Percentiles rank a stretch among this genome's conserved stretches.
phyloP scores from a whole-genome alignment of 2,113 vertebrate genomes.

The Vicugna pacos region DNA sequence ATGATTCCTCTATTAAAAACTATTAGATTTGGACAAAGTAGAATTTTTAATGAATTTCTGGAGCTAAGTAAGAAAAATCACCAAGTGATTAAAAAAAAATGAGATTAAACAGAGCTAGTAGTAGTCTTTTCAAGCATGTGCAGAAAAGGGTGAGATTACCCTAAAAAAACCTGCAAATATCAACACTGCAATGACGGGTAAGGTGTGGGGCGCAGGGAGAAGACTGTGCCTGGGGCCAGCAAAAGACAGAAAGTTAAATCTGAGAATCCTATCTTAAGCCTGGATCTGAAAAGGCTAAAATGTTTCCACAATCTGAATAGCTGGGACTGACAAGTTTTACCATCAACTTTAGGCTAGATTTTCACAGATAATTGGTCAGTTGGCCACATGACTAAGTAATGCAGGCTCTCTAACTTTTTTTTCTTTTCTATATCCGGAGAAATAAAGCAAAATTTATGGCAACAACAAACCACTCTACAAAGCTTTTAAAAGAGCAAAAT shows the following conservation, averaged over 20 bases:
- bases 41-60: constrained; percentile 35
- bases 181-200: not conserved
- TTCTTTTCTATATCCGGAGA: not conserved
- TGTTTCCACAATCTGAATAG: not conserved
- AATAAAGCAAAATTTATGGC: constrained; percentile 2
- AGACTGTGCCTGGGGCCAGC: not conserved
- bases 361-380: not conserved
- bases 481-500: not conserved
- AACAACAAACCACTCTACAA: not conserved
- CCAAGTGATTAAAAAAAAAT: not conserved
- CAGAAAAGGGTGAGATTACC: not conserved
- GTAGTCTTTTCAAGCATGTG: not conserved
- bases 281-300: not conserved
- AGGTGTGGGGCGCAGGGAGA: not conserved
- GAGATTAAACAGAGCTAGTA: not conserved
- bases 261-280: not conserved
- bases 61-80: not conserved
- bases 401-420: not conserved
- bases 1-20: constrained; percentile 13
- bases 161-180: not conserved
- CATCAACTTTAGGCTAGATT: not conserved
- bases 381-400: not conserved
- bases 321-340: not conserved
- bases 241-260: not conserved
- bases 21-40: not conserved